Evolutionary conservation across 2,888 invertebrate genomes (phyloP).

Genomic region (Nebria salina): DNA sequence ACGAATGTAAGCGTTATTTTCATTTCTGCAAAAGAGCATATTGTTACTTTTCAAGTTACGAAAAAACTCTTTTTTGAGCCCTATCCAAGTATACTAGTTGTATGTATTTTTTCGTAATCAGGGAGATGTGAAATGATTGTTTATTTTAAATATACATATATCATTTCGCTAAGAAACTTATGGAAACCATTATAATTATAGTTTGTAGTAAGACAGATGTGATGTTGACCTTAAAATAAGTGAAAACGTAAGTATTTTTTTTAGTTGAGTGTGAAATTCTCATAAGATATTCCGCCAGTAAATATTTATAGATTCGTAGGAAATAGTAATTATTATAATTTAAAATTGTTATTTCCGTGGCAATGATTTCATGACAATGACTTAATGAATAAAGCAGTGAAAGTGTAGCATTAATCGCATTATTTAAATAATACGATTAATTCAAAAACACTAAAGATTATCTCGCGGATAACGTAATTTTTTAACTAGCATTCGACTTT

Average conservation of each 20-base stretch:
- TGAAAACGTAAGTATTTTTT: background rate
- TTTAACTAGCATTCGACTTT: background rate
- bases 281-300: background rate
- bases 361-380: background rate
- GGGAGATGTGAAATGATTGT: background rate
- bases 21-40: conserved; percentile 44
- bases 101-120: background rate
- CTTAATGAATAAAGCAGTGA: background rate
- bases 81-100: background rate
- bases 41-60: background rate
- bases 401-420: background rate
- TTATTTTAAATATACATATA: background rate
- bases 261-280: background rate
- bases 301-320: background rate
- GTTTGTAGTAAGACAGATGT: background rate
- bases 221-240: background rate
- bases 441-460: background rate
- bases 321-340: background rate
- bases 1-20: conserved; percentile 37
- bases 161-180: background rate
- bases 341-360: background rate
- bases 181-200: background rate
- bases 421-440: conserved; percentile 1
- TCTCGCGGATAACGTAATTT: background rate
- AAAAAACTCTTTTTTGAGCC: background rate